Conservation (phyloP, 2,797 vertebrate genomes). For the Nyctalus aviator region DNA sequence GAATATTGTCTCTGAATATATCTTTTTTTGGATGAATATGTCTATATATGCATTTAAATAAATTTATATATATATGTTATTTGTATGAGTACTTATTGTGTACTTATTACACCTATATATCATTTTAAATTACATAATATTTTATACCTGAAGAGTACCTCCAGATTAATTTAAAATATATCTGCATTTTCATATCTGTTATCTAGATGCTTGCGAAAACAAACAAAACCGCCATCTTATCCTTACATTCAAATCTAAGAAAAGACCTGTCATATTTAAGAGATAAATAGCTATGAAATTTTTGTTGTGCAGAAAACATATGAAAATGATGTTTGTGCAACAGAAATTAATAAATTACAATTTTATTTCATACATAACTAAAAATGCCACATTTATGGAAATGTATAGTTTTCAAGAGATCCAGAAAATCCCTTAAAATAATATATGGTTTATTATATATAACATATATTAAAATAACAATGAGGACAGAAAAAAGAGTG, state of each 20-base stretch:
- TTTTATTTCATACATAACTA: not conserved
- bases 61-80: not conserved
- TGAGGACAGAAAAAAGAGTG: not conserved
- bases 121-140: not conserved
- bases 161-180: conserved; percentile 47
- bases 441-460: not conserved
- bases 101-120: not conserved
- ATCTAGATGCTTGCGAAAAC: not conserved
- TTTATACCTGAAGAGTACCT: not conserved
- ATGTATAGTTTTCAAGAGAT: not conserved
- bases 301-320: not conserved
- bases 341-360: not conserved
- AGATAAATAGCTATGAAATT: not conserved
- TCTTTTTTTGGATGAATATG: not conserved
- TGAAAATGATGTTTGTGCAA: conserved; percentile 28
- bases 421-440: not conserved
- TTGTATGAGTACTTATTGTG: not conserved
- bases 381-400: not conserved
- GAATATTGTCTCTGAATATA: not conserved
- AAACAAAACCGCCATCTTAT: not conserved
- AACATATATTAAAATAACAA: not conserved
- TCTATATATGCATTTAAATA: not conserved
- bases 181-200: not conserved
- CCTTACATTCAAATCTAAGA: not conserved
- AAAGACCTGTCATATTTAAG: not conserved